Evolutionary conservation across 2,888 invertebrate species (phyloP).

Genomic region (Eristalinus sepulchralis): DNA sequence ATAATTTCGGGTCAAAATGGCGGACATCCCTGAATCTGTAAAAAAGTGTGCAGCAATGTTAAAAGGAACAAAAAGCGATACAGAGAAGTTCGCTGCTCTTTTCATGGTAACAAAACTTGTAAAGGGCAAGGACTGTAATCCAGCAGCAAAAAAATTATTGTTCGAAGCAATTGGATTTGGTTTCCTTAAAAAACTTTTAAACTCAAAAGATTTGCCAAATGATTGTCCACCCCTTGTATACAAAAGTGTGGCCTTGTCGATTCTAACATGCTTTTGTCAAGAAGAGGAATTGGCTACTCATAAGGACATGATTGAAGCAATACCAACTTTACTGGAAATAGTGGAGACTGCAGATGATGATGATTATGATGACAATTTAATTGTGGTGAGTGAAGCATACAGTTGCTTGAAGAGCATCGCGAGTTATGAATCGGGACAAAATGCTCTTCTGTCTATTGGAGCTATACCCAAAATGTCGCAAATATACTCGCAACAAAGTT

Average conservation of each 20-base stretch:
- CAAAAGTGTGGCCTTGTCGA: slow-evolving; percentile 94
- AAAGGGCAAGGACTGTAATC: slow-evolving; percentile 90
- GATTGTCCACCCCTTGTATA: slow-evolving; percentile 95
- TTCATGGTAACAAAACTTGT: slow-evolving; percentile 96
- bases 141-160: slow-evolving; percentile 88
- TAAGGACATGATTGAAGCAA: slow-evolving; percentile 90
- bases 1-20: slow-evolving; percentile 74
- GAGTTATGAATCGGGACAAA: slow-evolving; percentile 89
- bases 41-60: slow-evolving; percentile 92
- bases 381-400: slow-evolving; percentile 93
- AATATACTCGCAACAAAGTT: slow-evolving; percentile 93
- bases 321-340: slow-evolving; percentile 91
- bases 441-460: slow-evolving; percentile 88
- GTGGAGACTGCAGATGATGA: slow-evolving; percentile 92
- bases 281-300: slow-evolving; percentile 90
- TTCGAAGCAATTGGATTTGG: slow-evolving; percentile 95
- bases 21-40: slow-evolving; percentile 87
- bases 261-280: slow-evolving; percentile 92
- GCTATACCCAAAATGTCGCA: slow-evolving; percentile 91
- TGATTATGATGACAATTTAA: slow-evolving; percentile 92
- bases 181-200: slow-evolving; percentile 90
- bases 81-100: slow-evolving; percentile 94
- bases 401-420: slow-evolving; percentile 91
- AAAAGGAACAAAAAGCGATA: slow-evolving; percentile 90
- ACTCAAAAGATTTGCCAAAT: slow-evolving; percentile 88